Evolutionary conservation across 2,113 vertebrate species (phyloP), one percentile per base, ranked within the genome.

Genomic region (Bubo bubo): DNA sequence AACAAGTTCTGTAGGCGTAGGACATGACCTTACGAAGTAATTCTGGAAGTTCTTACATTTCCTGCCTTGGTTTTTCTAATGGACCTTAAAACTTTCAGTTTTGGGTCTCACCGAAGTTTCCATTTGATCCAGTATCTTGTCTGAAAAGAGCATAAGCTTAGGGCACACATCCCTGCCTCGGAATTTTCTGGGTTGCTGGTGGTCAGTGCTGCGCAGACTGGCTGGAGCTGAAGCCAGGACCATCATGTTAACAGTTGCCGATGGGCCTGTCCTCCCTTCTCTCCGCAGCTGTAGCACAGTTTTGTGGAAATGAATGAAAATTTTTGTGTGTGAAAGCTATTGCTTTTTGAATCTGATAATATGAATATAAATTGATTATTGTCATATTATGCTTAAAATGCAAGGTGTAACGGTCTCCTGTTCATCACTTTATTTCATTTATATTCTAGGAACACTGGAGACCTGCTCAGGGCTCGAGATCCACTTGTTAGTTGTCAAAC

Each of bases 111-210:
- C 6, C 56, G 24, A 32, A 66, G 35, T 52, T 66, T 60, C 66
- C 11, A 2, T 41, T 62, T 37, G 56, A n/a, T 74, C 14, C 45
- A 19, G 16, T 18, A 23, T 23, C 26, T 53, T 77, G 19, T 58
- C 32, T 76, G 67, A 26, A 50, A 49, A 3, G 26, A 43, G 20
- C 8, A 1, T 3, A 50, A 74, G 37, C 24, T 59, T 12, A 22
- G 62, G 81, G 18, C n/a, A n/a, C 2, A 0, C 3, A 2, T 50
- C 43, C 3, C 4, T 75, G 47, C 84, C 21, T 3, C 28, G 49
- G 39, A 34, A 8, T 58, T 71, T 5, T 28, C 24, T 23, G 6
- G 3, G 11, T 10, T 62, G 45, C n/a, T 84, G 37, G 21, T 64
- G 71, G 39, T 66, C 35, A 4, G 43, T 34, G 66, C 66, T 75